phyloP scores from a whole-genome alignment of 2,113 vertebrate species.

The Pseudorhombus dupliciocellatus region DNA sequence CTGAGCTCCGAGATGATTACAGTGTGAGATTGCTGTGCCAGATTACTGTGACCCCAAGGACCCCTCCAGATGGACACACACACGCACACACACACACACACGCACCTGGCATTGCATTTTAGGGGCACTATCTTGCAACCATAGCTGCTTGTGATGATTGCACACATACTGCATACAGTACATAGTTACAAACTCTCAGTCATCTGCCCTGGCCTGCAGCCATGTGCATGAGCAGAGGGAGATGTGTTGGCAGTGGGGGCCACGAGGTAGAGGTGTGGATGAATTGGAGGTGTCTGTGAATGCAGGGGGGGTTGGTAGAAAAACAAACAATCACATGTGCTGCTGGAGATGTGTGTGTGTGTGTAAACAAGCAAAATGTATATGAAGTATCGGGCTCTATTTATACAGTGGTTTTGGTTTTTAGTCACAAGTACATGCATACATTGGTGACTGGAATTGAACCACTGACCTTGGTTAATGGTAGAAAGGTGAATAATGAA shows the following conservation, averaged over 20 bases:
- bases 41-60: slow-evolving; percentile 76
- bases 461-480: no score
- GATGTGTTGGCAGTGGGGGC: slow-evolving; percentile 4
- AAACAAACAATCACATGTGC: neutral
- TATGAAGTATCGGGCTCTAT: neutral
- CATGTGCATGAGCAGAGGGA: slow-evolving; percentile 22
- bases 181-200: slow-evolving; percentile 46
- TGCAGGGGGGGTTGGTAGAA: neutral
- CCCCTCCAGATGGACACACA: slow-evolving; percentile 73
- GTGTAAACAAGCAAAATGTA: neutral
- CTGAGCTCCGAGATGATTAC: slow-evolving; percentile 74
- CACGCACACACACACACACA: slow-evolving; percentile 36
- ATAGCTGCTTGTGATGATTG: slow-evolving; percentile 44
- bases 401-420: no score
- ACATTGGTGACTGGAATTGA: no score
- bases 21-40: slow-evolving; percentile 73
- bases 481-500: no score
- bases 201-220: slow-evolving; percentile 18
- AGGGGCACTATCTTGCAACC: slow-evolving; percentile 41
- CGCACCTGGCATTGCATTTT: slow-evolving; percentile 65
- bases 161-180: slow-evolving; percentile 44
- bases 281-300: neutral
- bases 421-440: no score
- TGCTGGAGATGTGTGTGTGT: no score
- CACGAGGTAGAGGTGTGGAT: neutral